Evolutionary conservation across 2,888 invertebrate genomes (phyloP).

Genomic region (Hemistola chrysoprasaria): DNA sequence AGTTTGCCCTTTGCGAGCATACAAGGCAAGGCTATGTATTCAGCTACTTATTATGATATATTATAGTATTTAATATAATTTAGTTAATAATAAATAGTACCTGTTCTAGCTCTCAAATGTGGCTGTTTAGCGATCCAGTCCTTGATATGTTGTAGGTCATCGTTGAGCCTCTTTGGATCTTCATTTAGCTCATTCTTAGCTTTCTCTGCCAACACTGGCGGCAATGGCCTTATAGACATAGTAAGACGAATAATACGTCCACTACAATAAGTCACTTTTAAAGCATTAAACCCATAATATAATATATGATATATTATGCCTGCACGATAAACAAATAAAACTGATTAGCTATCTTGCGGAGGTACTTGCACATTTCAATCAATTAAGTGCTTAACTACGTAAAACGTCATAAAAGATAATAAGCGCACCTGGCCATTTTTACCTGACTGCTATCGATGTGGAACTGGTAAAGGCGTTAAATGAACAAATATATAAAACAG

Average conservation of each 20-base stretch:
- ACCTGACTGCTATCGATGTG: too few species aligned
- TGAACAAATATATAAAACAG: too few species aligned
- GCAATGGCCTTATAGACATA: conserved; percentile 53
- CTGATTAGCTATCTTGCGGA: conserved; percentile 24
- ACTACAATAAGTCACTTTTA: not conserved
- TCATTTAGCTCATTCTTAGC: conserved; percentile 79
- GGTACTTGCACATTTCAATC: not conserved
- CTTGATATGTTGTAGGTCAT: conserved; percentile 75
- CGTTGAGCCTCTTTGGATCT: conserved; percentile 64
- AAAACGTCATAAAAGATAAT: not conserved
- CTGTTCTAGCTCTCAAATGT: conserved; percentile 66
- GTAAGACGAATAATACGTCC: not conserved
- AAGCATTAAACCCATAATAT: conserved; percentile 1
- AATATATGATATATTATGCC: conserved; percentile 3
- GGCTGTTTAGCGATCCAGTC: conserved; percentile 82
- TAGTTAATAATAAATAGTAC: conserved; percentile 25
- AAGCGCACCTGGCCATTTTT: too few species aligned
- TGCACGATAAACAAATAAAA: conserved; percentile 18
- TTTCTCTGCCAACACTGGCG: conserved; percentile 55
- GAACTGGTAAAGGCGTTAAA: too few species aligned
- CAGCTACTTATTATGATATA: too few species aligned
- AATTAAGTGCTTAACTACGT: not conserved
- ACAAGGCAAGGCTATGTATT: too few species aligned
- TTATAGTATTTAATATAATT: not conserved
- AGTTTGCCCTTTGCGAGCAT: too few species aligned